Conservation (phyloP, 2,888 invertebrate genomes). For the Sinopyrophorus schimmeli region DNA sequence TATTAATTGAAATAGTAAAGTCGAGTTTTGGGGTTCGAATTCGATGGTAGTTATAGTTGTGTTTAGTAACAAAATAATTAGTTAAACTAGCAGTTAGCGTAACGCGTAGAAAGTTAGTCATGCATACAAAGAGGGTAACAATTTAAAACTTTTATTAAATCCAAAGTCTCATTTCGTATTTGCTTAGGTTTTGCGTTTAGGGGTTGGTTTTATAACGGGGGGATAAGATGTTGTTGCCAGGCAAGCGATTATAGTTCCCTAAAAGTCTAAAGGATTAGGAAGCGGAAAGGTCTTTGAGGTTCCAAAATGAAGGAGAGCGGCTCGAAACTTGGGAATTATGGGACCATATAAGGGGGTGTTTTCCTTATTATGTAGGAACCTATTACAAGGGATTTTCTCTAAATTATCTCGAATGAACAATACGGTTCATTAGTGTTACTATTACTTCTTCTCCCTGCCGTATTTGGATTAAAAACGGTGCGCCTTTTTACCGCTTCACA, state of each 20-base stretch:
- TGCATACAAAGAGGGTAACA: conserved; percentile 9
- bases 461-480: no score
- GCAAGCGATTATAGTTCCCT: conserved; percentile 23
- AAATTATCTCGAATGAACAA: conserved; percentile 24
- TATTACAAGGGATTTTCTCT: conserved; percentile 31
- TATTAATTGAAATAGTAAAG: no score
- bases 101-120: conserved; percentile 12
- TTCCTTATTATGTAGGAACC: conserved; percentile 30
- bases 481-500: no score
- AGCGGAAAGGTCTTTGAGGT: conserved; percentile 26
- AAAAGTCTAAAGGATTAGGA: conserved; percentile 26
- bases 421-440: conserved; percentile 22
- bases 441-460: conserved; percentile 17
- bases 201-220: conserved; percentile 21
- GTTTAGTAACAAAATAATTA: no score
- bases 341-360: conserved; percentile 20
- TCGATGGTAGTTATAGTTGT: no score
- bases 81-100: conserved; percentile 5
- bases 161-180: conserved; percentile 22
- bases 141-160: conserved; percentile 22
- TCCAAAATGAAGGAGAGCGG: conserved; percentile 24
- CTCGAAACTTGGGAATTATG: conserved; percentile 23
- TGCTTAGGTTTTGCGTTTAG: conserved; percentile 18
- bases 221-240: conserved; percentile 23
- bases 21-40: no score